phyloP scores from a whole-genome alignment of 2,888 invertebrate species.

The Lacanobia oleracea region DNA sequence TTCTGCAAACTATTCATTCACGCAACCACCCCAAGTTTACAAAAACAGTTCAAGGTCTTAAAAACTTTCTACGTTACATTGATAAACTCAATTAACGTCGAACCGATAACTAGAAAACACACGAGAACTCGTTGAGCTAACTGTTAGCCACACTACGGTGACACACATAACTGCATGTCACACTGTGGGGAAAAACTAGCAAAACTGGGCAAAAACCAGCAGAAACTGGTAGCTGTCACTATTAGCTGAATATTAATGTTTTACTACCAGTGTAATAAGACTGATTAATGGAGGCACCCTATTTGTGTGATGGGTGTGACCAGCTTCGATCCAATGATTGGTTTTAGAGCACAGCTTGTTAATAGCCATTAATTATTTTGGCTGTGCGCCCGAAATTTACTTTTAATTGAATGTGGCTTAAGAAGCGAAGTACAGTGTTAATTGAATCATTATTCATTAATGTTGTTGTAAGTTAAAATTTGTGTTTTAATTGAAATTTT shows the following conservation, averaged over 20 bases:
- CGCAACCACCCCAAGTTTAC: neutral
- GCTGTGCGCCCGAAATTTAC: neutral
- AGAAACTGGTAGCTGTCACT: constrained; percentile 61
- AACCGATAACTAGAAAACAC: constrained; percentile 57
- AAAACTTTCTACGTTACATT: constrained; percentile 50
- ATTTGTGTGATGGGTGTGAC: constrained; percentile 38
- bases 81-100: constrained; percentile 51
- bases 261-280: constrained; percentile 46
- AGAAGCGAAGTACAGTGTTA: neutral
- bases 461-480: neutral
- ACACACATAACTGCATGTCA: constrained; percentile 50
- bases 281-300: constrained; percentile 53
- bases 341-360: constrained; percentile 5
- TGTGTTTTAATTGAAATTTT: neutral
- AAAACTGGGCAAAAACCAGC: constrained; percentile 65
- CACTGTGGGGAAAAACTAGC: constrained; percentile 62
- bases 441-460: constrained; percentile 31
- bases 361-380: constrained; percentile 17
- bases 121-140: constrained; percentile 45
- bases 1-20: neutral
- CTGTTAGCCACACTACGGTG: constrained; percentile 44
- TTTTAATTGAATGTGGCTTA: neutral
- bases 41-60: constrained; percentile 40
- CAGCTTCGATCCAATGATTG: constrained; percentile 28
- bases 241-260: constrained; percentile 58